A percentile compares a stretch with the other conserved stretches of the same genome.
phyloP scores from a whole-genome alignment of 2,113 vertebrate species.

The Ophthalmolycus amberensis region DNA sequence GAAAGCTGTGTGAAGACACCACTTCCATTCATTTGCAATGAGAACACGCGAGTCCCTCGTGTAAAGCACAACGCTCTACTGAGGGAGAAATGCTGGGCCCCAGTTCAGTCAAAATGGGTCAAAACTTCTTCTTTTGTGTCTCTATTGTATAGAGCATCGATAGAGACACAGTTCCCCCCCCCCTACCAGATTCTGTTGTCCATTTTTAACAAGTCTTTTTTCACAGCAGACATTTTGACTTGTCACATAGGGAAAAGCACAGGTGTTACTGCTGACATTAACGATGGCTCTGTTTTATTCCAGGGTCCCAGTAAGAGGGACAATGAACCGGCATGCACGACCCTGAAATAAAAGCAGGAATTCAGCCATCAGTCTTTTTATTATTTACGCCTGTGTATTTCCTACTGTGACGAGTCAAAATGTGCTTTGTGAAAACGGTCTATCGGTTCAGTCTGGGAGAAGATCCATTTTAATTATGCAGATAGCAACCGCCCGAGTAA shows the following conservation, averaged over 20 bases:
- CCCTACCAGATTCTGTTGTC: neutral
- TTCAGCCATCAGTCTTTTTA: neutral
- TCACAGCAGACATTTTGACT: neutral
- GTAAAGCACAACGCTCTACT: neutral
- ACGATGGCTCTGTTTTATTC: neutral
- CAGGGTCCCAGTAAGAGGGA: neutral
- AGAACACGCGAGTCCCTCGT: neutral
- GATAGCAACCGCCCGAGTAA: constrained; percentile 2
- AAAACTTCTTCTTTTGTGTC: neutral
- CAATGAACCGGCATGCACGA: neutral
- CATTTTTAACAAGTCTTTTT: neutral
- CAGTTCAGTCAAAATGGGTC: neutral
- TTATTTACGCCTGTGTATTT: neutral
- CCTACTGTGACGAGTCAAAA: neutral
- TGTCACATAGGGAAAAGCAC: neutral
- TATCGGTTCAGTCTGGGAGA: constrained; percentile 1
- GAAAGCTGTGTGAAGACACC: neutral
- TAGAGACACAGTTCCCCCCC: neutral
- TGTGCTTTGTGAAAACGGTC: neutral
- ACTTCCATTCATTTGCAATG: neutral
- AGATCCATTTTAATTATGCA: constrained; percentile 31
- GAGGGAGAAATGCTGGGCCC: neutral
- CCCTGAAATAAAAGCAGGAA: neutral
- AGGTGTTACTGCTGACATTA: neutral
- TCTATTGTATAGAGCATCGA: neutral